These are phyloP conservation scores for Scalopus aquaticus DNA, from an alignment of 2,113 vertebrate genomes.

Conservation along the genomic window DNA sequence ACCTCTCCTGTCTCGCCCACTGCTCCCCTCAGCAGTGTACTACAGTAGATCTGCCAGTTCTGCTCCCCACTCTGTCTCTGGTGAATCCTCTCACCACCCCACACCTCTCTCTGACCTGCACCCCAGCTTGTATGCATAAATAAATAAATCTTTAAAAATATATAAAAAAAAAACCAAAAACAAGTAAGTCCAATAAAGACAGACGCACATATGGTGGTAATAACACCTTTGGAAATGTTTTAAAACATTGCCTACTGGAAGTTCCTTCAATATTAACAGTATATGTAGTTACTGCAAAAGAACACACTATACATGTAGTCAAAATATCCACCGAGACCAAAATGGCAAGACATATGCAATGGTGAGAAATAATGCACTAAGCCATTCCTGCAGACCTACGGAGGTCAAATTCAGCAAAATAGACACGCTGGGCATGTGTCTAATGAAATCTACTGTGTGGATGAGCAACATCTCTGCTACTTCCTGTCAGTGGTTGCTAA, in stretches of 20 bases:
- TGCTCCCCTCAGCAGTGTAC: too few relatives aligned
- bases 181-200: not conserved
- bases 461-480: slow-evolving; percentile 32
- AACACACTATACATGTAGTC: not conserved
- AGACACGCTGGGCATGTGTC: not conserved
- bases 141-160: too few relatives aligned
- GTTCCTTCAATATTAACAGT: not conserved
- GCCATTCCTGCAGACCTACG: not conserved
- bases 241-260: not conserved
- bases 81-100: too few relatives aligned
- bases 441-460: slow-evolving; percentile 63
- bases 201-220: not conserved
- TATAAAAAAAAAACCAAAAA: too few relatives aligned
- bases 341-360: not conserved
- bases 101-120: too few relatives aligned
- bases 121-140: too few relatives aligned
- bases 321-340: not conserved
- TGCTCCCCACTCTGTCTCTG: too few relatives aligned
- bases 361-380: not conserved
- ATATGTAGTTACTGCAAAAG: too few relatives aligned
- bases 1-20: too few relatives aligned
- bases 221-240: slow-evolving; percentile 29
- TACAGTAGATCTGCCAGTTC: too few relatives aligned
- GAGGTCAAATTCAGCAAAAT: slow-evolving; percentile 48
- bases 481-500: slow-evolving; percentile 43